These are phyloP conservation scores for Polietes domitor DNA, from an alignment of 2,888 invertebrate genomes.

Conservation along the genomic window DNA sequence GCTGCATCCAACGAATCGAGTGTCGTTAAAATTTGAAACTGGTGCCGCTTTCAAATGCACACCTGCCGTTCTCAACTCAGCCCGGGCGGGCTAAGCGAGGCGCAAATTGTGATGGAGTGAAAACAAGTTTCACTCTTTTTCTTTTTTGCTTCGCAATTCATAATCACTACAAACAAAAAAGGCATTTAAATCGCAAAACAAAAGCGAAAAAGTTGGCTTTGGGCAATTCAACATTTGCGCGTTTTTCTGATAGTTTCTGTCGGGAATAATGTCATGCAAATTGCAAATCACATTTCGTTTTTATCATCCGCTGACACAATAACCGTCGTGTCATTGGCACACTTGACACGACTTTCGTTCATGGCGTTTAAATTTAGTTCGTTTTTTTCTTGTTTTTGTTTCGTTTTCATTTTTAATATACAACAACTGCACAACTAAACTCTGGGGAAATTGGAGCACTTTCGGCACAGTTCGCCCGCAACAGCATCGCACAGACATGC, in stretches of 20 bases:
- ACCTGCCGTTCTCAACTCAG: too few relatives aligned
- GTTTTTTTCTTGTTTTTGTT: too few relatives aligned
- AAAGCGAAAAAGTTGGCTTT: neutral
- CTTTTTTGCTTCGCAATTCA: neutral
- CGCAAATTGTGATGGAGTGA: neutral
- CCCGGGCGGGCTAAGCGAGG: too few relatives aligned
- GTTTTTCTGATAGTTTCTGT: neutral
- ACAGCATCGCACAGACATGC: neutral
- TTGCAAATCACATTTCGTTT: conserved; percentile 31
- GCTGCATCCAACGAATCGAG: too few relatives aligned
- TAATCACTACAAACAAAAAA: conserved; percentile 8
- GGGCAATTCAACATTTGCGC: conserved; percentile 30
- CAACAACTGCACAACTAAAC: neutral
- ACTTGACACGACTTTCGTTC: conserved; percentile 29
- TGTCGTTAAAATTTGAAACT: too few relatives aligned
- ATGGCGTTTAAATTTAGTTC: conserved; percentile 29
- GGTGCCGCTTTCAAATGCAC: too few relatives aligned
- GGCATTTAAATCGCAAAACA: conserved; percentile 22
- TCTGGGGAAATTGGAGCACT: neutral
- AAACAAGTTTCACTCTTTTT: neutral
- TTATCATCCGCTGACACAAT: conserved; percentile 52
- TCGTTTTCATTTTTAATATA: conserved; percentile 18
- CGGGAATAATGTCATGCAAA: conserved; percentile 28
- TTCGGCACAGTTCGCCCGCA: neutral
- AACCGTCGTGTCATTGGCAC: conserved; percentile 45